These are phyloP conservation scores for Tyrophagus putrescentiae DNA, from an alignment of 1,140 invertebrate species.

Conservation along the genomic window DNA sequence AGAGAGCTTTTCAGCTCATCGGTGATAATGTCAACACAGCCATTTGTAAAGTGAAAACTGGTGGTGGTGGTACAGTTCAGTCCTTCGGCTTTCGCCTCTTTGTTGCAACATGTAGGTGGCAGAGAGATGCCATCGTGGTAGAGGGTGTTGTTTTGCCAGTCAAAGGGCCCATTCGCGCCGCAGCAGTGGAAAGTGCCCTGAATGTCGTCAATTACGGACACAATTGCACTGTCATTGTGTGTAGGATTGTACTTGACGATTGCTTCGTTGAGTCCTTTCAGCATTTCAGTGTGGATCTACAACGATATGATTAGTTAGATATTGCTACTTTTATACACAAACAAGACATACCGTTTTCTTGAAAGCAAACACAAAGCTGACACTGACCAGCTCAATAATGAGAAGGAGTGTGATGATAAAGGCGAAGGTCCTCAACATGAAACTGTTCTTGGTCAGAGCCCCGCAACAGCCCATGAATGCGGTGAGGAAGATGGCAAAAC, in stretches of 20 bases:
- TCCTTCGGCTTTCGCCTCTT: background rate
- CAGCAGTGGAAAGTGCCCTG: conserved; percentile 22
- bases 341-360: conserved; percentile 18
- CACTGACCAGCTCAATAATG: conserved; percentile 20
- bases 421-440: conserved; percentile 47
- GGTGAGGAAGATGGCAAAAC: conserved; percentile 60
- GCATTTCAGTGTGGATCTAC: background rate
- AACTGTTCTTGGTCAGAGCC: conserved; percentile 60
- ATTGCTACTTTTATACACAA: background rate
- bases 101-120: background rate
- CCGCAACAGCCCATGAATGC: conserved; percentile 74
- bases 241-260: conserved; percentile 14
- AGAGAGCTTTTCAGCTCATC: conserved; percentile 10
- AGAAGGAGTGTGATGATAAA: conserved; percentile 20
- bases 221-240: conserved; percentile 2
- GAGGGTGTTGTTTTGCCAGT: conserved; percentile 19
- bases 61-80: background rate
- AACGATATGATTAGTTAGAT: background rate
- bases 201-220: conserved; percentile 12
- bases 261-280: conserved; percentile 19
- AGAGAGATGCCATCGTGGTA: background rate
- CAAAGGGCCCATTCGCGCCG: conserved; percentile 11
- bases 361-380: conserved; percentile 18
- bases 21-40: background rate
- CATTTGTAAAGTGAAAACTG: background rate